These are phyloP conservation scores for Lagodon rhomboides DNA, from an alignment of 2,797 vertebrate genomes.

Conservation along the genomic window DNA sequence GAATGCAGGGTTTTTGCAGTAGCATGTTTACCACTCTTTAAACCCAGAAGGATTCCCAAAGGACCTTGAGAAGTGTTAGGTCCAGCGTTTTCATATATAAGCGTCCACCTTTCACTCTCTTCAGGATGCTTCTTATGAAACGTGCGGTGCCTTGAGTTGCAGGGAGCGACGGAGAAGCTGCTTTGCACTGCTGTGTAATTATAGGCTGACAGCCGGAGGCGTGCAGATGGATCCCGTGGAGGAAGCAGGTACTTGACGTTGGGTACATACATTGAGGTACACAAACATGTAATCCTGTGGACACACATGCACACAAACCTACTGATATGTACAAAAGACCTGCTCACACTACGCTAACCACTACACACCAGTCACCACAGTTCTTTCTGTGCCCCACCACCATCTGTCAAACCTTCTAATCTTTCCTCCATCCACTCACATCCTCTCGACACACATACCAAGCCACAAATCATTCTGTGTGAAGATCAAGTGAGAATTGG, in stretches of 20 bases:
- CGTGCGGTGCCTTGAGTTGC: neutral
- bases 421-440: neutral
- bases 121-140: slow-evolving; percentile 24
- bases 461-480: slow-evolving; percentile 24
- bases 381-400: neutral
- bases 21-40: slow-evolving; percentile 44
- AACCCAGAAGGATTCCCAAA: slow-evolving; percentile 40
- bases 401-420: slow-evolving; percentile 23
- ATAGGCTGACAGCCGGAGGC: slow-evolving; percentile 37
- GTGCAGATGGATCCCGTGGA: slow-evolving; percentile 20
- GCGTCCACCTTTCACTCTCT: neutral
- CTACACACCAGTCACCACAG: neutral
- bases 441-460: slow-evolving; percentile 1
- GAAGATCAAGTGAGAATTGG: slow-evolving; percentile 44
- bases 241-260: slow-evolving; percentile 31
- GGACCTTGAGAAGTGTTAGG: slow-evolving; percentile 1
- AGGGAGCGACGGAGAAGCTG: slow-evolving; percentile 15
- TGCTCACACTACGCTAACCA: neutral
- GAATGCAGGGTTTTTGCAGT: slow-evolving; percentile 57
- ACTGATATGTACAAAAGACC: neutral
- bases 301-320: neutral
- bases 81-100: slow-evolving; percentile 9
- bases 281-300: slow-evolving; percentile 5
- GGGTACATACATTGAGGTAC: slow-evolving; percentile 1
- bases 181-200: slow-evolving; percentile 39